Evolutionary conservation across 2,113 vertebrate genomes (phyloP).

Genomic region (Mormyrus lacerda): DNA sequence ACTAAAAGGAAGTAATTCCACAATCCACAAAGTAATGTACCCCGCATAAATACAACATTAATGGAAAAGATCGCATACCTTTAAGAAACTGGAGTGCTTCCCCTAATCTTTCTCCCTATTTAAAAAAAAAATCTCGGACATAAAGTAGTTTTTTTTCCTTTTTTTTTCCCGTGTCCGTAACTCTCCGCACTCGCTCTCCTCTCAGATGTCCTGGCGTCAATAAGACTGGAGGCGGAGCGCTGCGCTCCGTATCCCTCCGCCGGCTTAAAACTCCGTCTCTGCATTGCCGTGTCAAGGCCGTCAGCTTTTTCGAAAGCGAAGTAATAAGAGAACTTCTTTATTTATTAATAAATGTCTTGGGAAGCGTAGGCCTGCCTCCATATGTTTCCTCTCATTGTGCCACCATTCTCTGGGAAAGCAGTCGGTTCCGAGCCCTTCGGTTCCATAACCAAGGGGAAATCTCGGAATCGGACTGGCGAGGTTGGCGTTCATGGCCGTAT

Average conservation of each 20-base stretch:
- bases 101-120: slow-evolving; percentile 10
- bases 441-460: neutral
- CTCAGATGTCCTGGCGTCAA: slow-evolving; percentile 49
- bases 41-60: neutral
- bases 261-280: slow-evolving; percentile 34
- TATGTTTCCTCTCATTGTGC: slow-evolving; percentile 4
- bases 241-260: slow-evolving; percentile 58
- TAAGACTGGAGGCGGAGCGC: slow-evolving; percentile 50
- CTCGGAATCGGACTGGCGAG: neutral
- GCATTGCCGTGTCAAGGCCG: neutral
- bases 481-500: neutral
- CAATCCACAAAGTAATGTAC: neutral
- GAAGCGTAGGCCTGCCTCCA: neutral
- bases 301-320: neutral
- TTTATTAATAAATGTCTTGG: slow-evolving; percentile 15
- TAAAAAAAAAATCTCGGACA: slow-evolving; percentile 25
- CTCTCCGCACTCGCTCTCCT: slow-evolving; percentile 21
- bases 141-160: slow-evolving; percentile 31
- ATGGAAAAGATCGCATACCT: slow-evolving; percentile 41
- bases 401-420: neutral
- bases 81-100: slow-evolving; percentile 8
- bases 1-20: slow-evolving; percentile 30
- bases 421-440: neutral
- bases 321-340: slow-evolving; percentile 13
- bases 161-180: slow-evolving; percentile 35